A percentile compares a stretch with the other conserved stretches of the same genome.
These are phyloP conservation scores for Bombycilla garrulus DNA, from an alignment of 2,113 vertebrate species.

Conservation along the genomic window DNA sequence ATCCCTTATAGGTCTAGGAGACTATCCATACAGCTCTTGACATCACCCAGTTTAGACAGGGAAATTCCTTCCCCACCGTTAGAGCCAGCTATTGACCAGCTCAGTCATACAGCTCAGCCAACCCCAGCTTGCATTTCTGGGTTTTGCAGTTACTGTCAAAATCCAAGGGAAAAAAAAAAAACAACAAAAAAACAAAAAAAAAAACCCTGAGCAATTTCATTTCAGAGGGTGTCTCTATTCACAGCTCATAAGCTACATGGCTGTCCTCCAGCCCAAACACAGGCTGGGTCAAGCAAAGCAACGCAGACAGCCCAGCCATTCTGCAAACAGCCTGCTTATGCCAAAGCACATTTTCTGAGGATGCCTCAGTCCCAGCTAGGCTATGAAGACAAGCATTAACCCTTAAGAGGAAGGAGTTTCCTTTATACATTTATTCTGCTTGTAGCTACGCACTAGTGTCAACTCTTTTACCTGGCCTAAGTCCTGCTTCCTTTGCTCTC, in stretches of 20 bases:
- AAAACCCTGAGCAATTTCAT: not conserved
- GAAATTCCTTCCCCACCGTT: conserved; percentile 9
- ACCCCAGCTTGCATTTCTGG: not conserved
- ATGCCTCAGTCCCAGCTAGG: not conserved
- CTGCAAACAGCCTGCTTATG: conserved; percentile 4
- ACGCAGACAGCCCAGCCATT: conserved; percentile 21
- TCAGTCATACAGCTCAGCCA: not conserved
- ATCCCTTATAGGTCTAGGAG: conserved; percentile 34
- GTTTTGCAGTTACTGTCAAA: not conserved
- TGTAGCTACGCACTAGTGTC: not conserved
- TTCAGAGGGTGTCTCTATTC: conserved; percentile 36
- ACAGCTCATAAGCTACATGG: conserved; percentile 40
- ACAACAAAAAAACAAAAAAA: not conserved
- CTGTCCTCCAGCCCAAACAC: conserved; percentile 60
- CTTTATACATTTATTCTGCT: not conserved
- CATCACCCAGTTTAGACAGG: not conserved
- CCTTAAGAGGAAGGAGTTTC: not conserved
- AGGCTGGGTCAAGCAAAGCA: conserved; percentile 53
- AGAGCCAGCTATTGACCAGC: not conserved
- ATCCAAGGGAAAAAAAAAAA: not conserved
- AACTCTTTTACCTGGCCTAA: not conserved
- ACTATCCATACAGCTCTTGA: not conserved
- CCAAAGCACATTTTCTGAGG: conserved; percentile 50
- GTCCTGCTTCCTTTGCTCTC: not conserved
- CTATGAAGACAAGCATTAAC: conserved; percentile 9